A percentile compares a stretch with the other conserved stretches of the same genome.
Evolutionary conservation across 2,797 vertebrate species (phyloP).

Genomic region (Chaetophractus vellerosus): DNA sequence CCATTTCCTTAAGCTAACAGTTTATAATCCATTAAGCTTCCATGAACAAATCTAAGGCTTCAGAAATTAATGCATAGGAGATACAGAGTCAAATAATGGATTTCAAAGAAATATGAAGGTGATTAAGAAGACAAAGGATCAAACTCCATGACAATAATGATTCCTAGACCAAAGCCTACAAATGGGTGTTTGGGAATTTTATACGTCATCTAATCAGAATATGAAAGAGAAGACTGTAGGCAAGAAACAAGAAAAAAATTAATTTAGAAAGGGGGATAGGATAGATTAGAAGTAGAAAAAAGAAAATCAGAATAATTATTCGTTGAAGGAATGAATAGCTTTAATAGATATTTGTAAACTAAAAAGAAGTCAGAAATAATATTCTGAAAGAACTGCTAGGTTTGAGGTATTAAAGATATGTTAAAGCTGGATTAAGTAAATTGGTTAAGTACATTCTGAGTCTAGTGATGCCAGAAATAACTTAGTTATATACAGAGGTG

Average conservation of each 20-base stretch:
- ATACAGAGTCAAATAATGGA: conserved; percentile 76
- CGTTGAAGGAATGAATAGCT: background rate
- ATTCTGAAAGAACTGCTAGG: background rate
- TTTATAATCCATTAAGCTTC: conserved; percentile 78
- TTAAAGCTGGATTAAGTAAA: conserved; percentile 30
- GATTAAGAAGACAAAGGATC: conserved; percentile 59
- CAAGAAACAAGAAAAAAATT: conserved; percentile 31
- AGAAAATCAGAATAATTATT: background rate
- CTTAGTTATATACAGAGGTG: background rate
- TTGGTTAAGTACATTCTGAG: background rate
- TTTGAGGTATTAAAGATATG: background rate
- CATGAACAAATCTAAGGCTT: conserved; percentile 80
- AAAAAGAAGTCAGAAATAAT: conserved; percentile 25
- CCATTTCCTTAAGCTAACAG: conserved; percentile 63
- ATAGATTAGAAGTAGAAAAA: background rate
- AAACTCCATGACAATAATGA: conserved; percentile 16
- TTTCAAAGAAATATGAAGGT: conserved; percentile 67
- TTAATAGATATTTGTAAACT: conserved; percentile 11
- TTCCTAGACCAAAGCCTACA: conserved; percentile 36
- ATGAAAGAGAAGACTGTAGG: conserved; percentile 6
- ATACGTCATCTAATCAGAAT: conserved; percentile 31
- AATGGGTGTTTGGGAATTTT: conserved; percentile 7
- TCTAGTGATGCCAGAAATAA: background rate
- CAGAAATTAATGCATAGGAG: conserved; percentile 75
- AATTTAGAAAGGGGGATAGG: background rate